Evolutionary conservation across 2,888 invertebrate species (phyloP).

Genomic region (Ichneumoninae sp.): DNA sequence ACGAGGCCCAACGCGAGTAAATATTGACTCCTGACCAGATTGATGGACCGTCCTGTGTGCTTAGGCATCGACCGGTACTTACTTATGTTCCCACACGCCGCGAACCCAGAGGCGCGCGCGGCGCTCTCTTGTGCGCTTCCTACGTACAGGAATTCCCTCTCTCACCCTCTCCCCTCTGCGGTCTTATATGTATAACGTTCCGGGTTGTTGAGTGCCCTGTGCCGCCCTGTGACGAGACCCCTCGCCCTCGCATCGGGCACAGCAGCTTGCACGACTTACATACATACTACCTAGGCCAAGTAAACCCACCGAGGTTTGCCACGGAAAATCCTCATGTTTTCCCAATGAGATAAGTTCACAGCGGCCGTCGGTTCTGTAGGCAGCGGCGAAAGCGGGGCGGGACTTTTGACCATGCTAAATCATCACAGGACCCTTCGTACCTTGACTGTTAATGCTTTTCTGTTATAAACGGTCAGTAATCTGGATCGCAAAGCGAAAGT

Average conservation of each 20-base stretch:
- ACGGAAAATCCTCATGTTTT: conserved; percentile 61
- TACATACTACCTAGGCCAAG: conserved; percentile 25
- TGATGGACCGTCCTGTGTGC: conserved; percentile 82
- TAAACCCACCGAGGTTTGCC: conserved; percentile 36
- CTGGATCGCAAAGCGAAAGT: neutral
- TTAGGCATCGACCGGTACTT: conserved; percentile 75
- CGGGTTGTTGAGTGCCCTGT: conserved; percentile 51
- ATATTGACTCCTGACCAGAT: conserved; percentile 83
- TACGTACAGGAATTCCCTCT: conserved; percentile 3
- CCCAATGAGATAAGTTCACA: conserved; percentile 57
- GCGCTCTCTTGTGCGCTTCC: conserved; percentile 34
- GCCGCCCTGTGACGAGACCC: conserved; percentile 57
- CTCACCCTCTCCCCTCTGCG: conserved; percentile 28
- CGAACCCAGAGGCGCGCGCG: conserved; percentile 24
- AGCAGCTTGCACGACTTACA: conserved; percentile 54
- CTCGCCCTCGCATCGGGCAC: conserved; percentile 48
- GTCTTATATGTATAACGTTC: conserved; percentile 52
- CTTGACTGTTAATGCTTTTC: neutral
- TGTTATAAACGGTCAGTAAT: neutral
- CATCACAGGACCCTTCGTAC: neutral
- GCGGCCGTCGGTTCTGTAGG: conserved; percentile 11
- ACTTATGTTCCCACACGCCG: conserved; percentile 72
- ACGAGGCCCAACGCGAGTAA: conserved; percentile 82
- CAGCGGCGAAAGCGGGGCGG: neutral
- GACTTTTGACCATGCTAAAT: neutral